phyloP scores from a whole-genome alignment of 2,797 vertebrate genomes.

The Amblyraja radiata region DNA sequence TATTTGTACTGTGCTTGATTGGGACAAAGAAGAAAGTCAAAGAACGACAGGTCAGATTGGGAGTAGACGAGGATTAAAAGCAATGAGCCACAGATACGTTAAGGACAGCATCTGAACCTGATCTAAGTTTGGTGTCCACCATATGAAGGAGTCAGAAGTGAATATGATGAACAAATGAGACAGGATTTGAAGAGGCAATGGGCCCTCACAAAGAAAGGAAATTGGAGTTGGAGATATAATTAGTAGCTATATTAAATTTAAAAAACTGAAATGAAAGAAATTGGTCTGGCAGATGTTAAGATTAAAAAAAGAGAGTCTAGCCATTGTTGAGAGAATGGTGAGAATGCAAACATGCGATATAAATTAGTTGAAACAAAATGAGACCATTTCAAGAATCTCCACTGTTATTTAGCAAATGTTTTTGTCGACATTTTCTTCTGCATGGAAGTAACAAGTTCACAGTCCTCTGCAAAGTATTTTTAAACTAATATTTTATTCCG shows the following conservation, averaged over 20 bases:
- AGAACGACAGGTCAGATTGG: background rate
- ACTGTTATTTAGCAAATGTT: background rate
- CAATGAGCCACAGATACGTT: background rate
- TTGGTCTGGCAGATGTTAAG: background rate
- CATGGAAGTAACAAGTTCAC: background rate
- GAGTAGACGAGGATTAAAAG: background rate
- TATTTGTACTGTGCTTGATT: background rate
- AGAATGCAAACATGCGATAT: background rate
- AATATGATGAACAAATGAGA: background rate
- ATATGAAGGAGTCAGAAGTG: background rate
- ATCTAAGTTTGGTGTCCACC: background rate
- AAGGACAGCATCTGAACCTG: background rate
- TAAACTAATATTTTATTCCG: background rate
- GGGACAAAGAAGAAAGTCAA: background rate
- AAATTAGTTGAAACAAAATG: background rate
- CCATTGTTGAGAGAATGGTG: background rate
- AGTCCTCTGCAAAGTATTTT: background rate
- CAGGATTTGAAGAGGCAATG: background rate
- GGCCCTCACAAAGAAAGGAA: background rate
- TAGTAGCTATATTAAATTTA: background rate
- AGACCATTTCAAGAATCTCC: background rate
- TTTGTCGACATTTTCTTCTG: background rate
- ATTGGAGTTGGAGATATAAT: background rate
- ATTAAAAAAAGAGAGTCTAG: background rate
- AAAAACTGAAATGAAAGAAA: background rate